phyloP scores from a whole-genome alignment of 2,888 invertebrate species.

The Mimachlamys varia region DNA sequence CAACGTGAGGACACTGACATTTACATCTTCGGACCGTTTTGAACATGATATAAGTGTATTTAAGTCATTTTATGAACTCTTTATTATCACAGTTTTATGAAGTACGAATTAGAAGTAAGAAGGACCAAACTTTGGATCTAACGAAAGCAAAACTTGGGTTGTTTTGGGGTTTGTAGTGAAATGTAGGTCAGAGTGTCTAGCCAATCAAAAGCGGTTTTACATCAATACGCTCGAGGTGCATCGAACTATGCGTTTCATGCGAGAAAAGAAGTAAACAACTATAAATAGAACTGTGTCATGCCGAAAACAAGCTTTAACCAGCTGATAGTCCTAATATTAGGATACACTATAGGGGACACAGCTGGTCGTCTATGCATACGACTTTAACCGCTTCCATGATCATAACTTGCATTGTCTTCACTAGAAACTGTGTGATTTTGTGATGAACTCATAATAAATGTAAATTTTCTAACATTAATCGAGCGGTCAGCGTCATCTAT shows the following conservation, averaged over 20 bases:
- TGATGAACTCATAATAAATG: neutral
- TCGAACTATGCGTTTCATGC: conserved; percentile 44
- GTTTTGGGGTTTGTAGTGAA: neutral
- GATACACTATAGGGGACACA: neutral
- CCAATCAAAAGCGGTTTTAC: conserved; percentile 58
- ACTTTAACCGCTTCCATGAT: neutral
- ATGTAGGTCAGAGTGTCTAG: conserved; percentile 50
- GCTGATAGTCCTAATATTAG: conserved; percentile 44
- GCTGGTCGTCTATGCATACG: neutral
- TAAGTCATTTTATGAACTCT: neutral
- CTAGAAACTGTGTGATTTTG: neutral
- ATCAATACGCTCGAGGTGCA: conserved; percentile 43
- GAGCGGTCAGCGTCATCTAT: neutral
- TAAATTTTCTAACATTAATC: too few relatives aligned
- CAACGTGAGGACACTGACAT: conserved; percentile 37
- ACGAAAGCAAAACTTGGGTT: neutral
- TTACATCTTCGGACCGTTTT: conserved; percentile 35
- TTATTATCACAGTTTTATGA: neutral
- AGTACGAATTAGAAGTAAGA: neutral
- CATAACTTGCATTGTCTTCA: neutral
- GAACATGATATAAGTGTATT: neutral
- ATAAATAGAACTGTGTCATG: conserved; percentile 60
- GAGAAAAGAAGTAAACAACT: conserved; percentile 62
- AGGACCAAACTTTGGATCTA: neutral
- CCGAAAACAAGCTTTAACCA: conserved; percentile 46